These are phyloP conservation scores for Plotosus lineatus DNA, from an alignment of 2,113 vertebrate genomes.

Conservation along the genomic window DNA sequence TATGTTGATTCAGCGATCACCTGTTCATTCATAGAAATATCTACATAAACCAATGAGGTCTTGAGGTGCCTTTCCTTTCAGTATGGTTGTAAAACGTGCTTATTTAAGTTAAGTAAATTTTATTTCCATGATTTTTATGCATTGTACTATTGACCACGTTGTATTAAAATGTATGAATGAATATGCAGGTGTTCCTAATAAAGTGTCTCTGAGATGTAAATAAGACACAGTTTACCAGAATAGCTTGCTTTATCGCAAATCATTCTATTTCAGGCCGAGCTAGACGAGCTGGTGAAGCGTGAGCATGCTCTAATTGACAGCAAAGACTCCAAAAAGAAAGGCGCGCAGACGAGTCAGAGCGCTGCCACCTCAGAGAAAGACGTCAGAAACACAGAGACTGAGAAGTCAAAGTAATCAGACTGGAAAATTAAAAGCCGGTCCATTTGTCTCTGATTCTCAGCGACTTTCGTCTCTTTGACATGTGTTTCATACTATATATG, in stretches of 20 bases:
- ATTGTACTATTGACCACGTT: neutral
- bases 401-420: constrained; percentile 59
- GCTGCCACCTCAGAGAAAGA: constrained; percentile 54
- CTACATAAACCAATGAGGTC: neutral
- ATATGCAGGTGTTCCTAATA: neutral
- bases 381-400: constrained; percentile 52
- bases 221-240: neutral
- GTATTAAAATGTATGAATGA: neutral
- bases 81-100: neutral
- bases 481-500: neutral
- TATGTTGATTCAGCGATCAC: no score
- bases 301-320: constrained; percentile 81
- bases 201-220: neutral
- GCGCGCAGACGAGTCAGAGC: constrained; percentile 38
- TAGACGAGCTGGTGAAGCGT: constrained; percentile 80
- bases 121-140: neutral
- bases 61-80: neutral
- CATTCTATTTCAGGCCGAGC: constrained; percentile 73
- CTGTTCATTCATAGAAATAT: neutral
- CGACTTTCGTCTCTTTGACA: neutral
- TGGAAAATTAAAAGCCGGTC: neutral
- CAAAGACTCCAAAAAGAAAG: constrained; percentile 62
- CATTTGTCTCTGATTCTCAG: neutral
- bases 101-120: neutral
- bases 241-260: neutral